Percentiles rank a stretch among this genome's conserved stretches.
Evolutionary conservation across 2,113 vertebrate genomes (phyloP).

Genomic region (Felis chaus): DNA sequence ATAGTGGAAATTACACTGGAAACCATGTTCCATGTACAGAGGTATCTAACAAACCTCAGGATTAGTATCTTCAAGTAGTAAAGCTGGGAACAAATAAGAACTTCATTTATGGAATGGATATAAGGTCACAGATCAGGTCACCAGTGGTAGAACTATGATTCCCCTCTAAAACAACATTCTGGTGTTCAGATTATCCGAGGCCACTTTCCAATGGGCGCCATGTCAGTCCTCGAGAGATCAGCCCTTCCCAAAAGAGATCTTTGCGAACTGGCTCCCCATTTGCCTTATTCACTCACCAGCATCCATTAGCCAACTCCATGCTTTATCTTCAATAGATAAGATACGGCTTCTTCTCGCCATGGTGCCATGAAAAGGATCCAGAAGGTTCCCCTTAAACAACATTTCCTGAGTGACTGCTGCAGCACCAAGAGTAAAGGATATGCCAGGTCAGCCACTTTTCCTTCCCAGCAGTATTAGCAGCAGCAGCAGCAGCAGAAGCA

Average conservation of each 20-base stretch:
- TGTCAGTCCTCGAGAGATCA: not conserved
- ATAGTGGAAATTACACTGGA: not conserved
- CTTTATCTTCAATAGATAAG: slow-evolving; percentile 69
- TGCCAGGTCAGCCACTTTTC: slow-evolving; percentile 41
- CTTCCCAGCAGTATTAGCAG: slow-evolving; percentile 60
- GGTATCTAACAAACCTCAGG: not conserved
- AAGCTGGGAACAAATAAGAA: not conserved
- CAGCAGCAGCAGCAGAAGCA: slow-evolving; percentile 68
- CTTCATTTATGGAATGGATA: not conserved
- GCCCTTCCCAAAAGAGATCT: not conserved
- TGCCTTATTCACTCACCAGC: slow-evolving; percentile 49
- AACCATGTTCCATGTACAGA: not conserved
- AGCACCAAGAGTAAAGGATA: slow-evolving; percentile 47
- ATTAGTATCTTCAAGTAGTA: not conserved
- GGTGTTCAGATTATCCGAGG: not conserved
- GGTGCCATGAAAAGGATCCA: slow-evolving; percentile 63
- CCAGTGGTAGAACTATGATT: not conserved
- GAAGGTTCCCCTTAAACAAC: slow-evolving; percentile 61
- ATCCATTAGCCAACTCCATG: slow-evolving; percentile 56
- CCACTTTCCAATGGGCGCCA: not conserved
- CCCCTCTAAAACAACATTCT: not conserved
- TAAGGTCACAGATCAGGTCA: not conserved
- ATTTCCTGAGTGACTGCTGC: slow-evolving; percentile 37
- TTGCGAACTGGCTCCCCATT: slow-evolving; percentile 16
- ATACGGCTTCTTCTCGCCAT: slow-evolving; percentile 55